Evolutionary conservation across 2,113 vertebrate genomes (phyloP), one percentile per base, ranked within the genome.

Genomic region (Ardeotis arabs): DNA sequence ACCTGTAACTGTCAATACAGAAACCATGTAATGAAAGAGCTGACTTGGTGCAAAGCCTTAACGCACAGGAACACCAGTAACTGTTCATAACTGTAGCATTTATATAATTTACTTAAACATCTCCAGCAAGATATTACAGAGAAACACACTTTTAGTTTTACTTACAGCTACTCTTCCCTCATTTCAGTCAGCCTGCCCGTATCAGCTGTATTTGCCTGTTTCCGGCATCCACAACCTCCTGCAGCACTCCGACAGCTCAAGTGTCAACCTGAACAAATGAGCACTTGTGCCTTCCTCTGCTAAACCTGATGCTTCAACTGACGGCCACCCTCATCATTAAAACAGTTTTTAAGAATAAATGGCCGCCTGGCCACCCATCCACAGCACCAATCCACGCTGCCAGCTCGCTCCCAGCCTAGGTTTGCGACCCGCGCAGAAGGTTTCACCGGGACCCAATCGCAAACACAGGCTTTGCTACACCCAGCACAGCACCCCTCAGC

Each of bases 381-480:
- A 7, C 35, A 29, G 35, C 55, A 47, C 37, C 8, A 2, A n/a
- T 4, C 39, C 52, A 22, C 2, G 2, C 44, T 22, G 19, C 45
- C 69, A 41, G 0, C 44, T 37, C 15, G 1, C 63, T 62, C 58
- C 60, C 77, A 29, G 19, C 1, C 37, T 3, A 14, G 12, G 24
- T 6, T 5, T 37, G 55, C 37, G 25, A 22, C 25, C 69, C 41
- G 16, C 1, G 3, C 55, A 15, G 15, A 0, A 21, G 23, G 58
- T 21, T 33, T 70, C 60, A 37, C 0, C 2, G 52, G 11, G 27
- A 64, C 16, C 14, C 35, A 7, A 2, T n/a, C 25, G 45, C 41
- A 19, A 17, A 35, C 14, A 18, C 9, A 2, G 52, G 33, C 23
- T 77, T n/a, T 62, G 62, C 33, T 14, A 3, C 52, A 5, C 27